A percentile compares a stretch with the other conserved stretches of the same genome.
Evolutionary conservation across 2,888 invertebrate species (phyloP).

Genomic region (Notocelia uddmanniana): DNA sequence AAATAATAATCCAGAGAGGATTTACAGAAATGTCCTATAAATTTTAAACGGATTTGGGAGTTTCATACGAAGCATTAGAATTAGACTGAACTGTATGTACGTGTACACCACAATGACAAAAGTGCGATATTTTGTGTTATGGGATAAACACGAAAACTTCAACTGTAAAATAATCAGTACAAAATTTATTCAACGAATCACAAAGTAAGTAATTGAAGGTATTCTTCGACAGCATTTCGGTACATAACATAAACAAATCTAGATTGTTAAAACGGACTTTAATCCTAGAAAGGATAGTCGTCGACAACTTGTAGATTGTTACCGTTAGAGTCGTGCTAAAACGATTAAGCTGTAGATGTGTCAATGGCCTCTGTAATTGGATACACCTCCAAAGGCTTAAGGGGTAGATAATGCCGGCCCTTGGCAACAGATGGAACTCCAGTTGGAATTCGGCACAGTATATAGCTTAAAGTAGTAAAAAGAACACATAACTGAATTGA

Average conservation of each 20-base stretch:
- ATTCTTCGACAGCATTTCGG: too few species aligned
- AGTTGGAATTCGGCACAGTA: slow-evolving; percentile 52
- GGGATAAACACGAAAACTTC: not conserved
- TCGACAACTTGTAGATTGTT: slow-evolving; percentile 5
- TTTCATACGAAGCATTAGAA: slow-evolving; percentile 74
- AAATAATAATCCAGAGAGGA: slow-evolving; percentile 82
- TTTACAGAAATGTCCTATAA: slow-evolving; percentile 80
- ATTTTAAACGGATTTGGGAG: slow-evolving; percentile 80
- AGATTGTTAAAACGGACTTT: not conserved
- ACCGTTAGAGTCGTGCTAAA: slow-evolving; percentile 13
- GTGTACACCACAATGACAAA: not conserved
- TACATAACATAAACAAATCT: not conserved
- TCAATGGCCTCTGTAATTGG: slow-evolving; percentile 37
- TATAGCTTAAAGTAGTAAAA: too few species aligned
- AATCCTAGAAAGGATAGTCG: slow-evolving; percentile 2
- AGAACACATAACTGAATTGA: too few species aligned
- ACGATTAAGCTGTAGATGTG: slow-evolving; percentile 38
- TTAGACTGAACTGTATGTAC: slow-evolving; percentile 58
- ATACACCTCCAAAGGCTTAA: slow-evolving; percentile 35
- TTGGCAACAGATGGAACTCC: slow-evolving; percentile 26
- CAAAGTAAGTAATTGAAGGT: too few species aligned
- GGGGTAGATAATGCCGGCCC: slow-evolving; percentile 41
- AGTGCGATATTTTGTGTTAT: not conserved
- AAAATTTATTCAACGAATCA: too few species aligned
- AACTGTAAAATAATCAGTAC: not conserved